Base-by-base conservation (phyloP, 1,140 invertebrate species). In the Drosophila burlai region DNA sequence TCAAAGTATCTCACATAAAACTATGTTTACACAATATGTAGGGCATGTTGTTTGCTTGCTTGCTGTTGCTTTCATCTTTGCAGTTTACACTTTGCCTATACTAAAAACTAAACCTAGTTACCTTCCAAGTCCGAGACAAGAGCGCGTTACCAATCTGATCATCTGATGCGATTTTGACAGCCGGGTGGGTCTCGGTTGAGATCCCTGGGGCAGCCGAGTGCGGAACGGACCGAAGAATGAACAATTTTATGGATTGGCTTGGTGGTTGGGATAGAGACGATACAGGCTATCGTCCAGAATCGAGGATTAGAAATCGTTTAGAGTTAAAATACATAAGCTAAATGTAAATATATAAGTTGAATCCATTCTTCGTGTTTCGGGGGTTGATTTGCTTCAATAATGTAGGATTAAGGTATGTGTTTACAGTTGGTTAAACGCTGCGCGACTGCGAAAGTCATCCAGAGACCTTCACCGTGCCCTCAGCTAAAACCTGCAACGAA, bases 321-420 rank as follows among this genome's bases (percentile, higher is more conserved):
- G 43, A 65, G 67, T 84, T 72, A 55, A 83, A 87, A 87, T 87
- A 83, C 81, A 81, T 87, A 75, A 62, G 50, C 80, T 87, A 81
- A 89, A 77, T 77, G 68, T 82, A 86, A 86, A 55, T 72, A 79
- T 79, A 59, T 72, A 55, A 24, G 13, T 55, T 61, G 52, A 49
- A 76, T 55, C 43, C 50, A 24, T 55, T 75, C 43, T 46, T 45
- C 40, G 50, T 73, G 63, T 74, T 38, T 4, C 7, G 52, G 52
- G n/a, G n/a, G 65, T 21, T 58, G 46, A n/a, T 42, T 42, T 55
- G 43, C 58, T n/a, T 54, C 7, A 54, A 54, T 54, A 24, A 16
- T 62, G 47, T 59, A 21, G 73, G 52, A 64, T 34, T 74, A 26
- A 26, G 69, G 47, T 50, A 10, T 50, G 47, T 50, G 47, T 50